Base-by-base conservation (phyloP, 2,888 invertebrate species). In the Xanthia togata region DNA sequence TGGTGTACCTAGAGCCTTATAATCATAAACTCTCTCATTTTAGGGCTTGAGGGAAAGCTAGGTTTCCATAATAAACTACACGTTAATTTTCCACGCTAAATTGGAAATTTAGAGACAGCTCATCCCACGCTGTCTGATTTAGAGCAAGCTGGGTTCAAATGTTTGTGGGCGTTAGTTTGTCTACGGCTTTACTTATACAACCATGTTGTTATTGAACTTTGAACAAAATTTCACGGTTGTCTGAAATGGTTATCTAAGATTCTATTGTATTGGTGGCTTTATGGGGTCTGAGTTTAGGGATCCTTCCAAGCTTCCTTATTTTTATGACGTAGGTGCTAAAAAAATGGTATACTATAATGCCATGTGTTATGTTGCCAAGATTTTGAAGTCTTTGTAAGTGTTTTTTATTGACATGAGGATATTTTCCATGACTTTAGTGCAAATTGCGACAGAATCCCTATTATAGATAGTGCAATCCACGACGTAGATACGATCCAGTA, bases 11-110 rank as follows among this genome's bases (percentile, higher is more conserved):
- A 3, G 50, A 50, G 50, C 50, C 2, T 50, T 50, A 50, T 50
- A 50, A 17, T 50, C 23, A 50, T 50, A 50, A 50, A 50, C 2
- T 9, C 50, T 23, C 50, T 20, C 20, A 50, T 53, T 79, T 57
- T 12, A 14, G 4, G 14, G 38, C 63, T 70, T 0, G 8, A 38
- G 70, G 64, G 76, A 83, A 83, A 72, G 83, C 26, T 59, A 60
- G 59, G 67, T 14, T 64, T 55, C 57, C 9, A 55, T 20, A 55
- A 53, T 80, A 80, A 80, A 83, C 47, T 44, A 62, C 26, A 73
- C 65, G 78, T 79, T 83, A 78, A 86, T 85, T 85, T 80, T 83
- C 72, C 70, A 81, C 76, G 83, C 67, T 82, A 82, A 86, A 80
- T 86, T 85, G 83, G 38, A 85, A 83, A 78, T 83, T 77, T 81